phyloP scores from a whole-genome alignment of 2,113 vertebrate genomes.

The Coptodon rendalli region DNA sequence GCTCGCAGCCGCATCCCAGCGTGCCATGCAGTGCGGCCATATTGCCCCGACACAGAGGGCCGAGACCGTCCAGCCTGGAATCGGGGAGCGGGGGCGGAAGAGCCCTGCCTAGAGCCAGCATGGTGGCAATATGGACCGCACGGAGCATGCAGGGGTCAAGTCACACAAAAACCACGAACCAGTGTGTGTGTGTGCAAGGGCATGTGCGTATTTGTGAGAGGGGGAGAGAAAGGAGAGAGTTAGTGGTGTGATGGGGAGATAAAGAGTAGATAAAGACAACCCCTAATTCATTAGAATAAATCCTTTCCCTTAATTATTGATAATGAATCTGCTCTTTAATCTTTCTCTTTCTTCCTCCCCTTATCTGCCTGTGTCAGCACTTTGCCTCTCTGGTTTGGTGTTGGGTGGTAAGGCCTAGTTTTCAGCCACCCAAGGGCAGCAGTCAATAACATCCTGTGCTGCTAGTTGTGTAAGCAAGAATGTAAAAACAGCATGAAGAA shows the following conservation, averaged over 20 bases:
- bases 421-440: constrained; percentile 66
- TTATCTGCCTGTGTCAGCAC: constrained; percentile 68
- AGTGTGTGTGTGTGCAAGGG: not conserved
- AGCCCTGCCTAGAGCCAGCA: constrained; percentile 56
- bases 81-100: constrained; percentile 55
- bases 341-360: constrained; percentile 58
- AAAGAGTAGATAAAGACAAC: constrained; percentile 62
- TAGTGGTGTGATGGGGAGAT: constrained; percentile 44
- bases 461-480: constrained; percentile 22
- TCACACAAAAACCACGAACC: constrained; percentile 17
- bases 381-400: constrained; percentile 54
- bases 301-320: constrained; percentile 73
- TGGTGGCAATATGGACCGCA: constrained; percentile 65
- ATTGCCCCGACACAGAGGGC: constrained; percentile 54
- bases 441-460: constrained; percentile 55
- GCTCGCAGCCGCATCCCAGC: constrained; percentile 58
- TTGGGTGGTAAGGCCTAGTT: constrained; percentile 65
- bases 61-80: constrained; percentile 24
- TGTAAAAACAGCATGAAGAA: not conserved
- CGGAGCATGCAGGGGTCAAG: constrained; percentile 56
- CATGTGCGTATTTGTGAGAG: not conserved
- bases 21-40: constrained; percentile 59
- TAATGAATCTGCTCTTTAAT: constrained; percentile 72
- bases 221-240: not conserved
- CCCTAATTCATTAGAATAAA: constrained; percentile 71